Base-by-base conservation (phyloP, 2,113 vertebrate species). In the Stegastes partitus region DNA sequence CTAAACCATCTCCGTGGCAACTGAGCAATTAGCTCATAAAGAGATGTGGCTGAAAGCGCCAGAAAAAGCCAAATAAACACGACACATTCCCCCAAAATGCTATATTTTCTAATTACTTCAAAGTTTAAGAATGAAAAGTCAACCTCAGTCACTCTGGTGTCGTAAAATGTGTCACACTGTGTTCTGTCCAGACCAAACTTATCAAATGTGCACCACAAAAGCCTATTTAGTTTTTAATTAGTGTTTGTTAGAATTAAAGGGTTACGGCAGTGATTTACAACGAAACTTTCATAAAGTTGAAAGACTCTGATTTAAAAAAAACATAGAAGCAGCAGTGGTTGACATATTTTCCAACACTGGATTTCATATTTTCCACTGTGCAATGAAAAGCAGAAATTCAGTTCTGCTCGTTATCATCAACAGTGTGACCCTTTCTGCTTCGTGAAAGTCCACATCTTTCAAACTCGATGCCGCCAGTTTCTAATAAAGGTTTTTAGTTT, bases 1-100 rank as follows among this genome's bases (percentile, higher is more conserved):
- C 47, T 65, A 44, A 57, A 55, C 10, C n/a, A 58, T 70, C 45
- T 15, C 45, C 44, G 66, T 42, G 22, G 31, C 59, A 69, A 74
- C 50, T 21, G 21, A 66, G 7, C 28, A n/a, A 53, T 26, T 12
- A 50, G 25, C 8, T 18, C 14, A 49, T 8, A 21, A 8, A 34
- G 7, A 42, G 14, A 42, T 42, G 14, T 42, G 39, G 39, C 14
- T 42, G 39, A 42, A 63, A 62, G 56, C 18, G 47, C 14, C 6
- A n/a, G n/a, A 51, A 28, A 5, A 23, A n/a, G n/a, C 34, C 31
- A 37, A 37, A 4, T 23, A 45, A 45, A 25, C 39, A 15, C 3
- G 39, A 42, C 39, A 6, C 16, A 50, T 21, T 50, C 1, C n/a
- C n/a, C 19, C 19, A 50, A 9, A 2, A 50, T 50, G 1, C 15